Evolutionary conservation across 2,797 vertebrate species (phyloP), one percentile per base, ranked within the genome.

Genomic region (Chromobotia macracanthus): DNA sequence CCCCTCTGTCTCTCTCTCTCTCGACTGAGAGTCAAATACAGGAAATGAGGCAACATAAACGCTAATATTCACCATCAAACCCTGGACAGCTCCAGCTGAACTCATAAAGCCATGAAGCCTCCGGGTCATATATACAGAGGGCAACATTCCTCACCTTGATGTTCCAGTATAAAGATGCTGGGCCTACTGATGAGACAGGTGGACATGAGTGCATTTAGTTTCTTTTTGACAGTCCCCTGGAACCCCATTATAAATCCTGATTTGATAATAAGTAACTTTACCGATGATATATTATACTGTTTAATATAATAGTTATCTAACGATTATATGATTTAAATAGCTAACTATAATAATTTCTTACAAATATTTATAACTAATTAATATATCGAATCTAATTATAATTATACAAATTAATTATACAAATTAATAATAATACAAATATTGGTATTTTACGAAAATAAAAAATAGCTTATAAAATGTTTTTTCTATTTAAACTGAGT

Each of bases 11-110:
- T 82, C 72, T 41, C 68, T 35, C 61, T 69, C 53, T 65, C 75
- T 19, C 50, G 86, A 79, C 87, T 90, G 85, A 90, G 86, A 90
- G 77, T 84, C 83, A 86, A 86, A 80, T 83, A 86, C 92, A 93
- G 92, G 92, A 93, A 92, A 93, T 92, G 91, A 93, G 89, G 91
- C 88, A 90, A 89, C 88, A 85, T 88, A 88, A 90, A 88, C 85
- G 83, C 89, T 87, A 86, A 79, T 79, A 67, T 81, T 81, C 80
- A 86, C 88, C 84, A 87, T 88, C 80, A 76, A 86, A 87, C 86
- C 76, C 80, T 81, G 82, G 84, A 87, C 85, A 86, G 79, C 83
- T 82, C 82, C 79, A 77, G 79, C 79, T 66, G 78, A 80, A 86
- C 77, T 83, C 80, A 84, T 66, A 80, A 58, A 76, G 46, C 48